These are phyloP conservation scores for Lepidotrigona ventralis DNA, from an alignment of 1,140 invertebrate genomes.

Conservation along the genomic window DNA sequence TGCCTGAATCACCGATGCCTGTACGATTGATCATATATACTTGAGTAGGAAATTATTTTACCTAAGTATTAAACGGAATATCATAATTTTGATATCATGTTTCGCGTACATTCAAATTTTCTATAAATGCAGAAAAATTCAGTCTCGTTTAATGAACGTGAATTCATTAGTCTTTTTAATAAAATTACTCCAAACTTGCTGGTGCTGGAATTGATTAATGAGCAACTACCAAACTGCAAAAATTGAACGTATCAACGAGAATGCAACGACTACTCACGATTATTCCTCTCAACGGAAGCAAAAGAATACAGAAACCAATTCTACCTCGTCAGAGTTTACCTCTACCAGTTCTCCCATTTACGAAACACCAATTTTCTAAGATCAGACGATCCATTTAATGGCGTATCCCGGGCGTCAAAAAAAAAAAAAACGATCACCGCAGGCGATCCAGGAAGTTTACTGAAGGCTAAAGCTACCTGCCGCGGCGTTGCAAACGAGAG, in stretches of 20 bases:
- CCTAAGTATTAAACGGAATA: too few relatives aligned
- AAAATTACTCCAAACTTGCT: too few relatives aligned
- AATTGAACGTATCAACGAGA: background rate
- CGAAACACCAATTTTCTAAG: background rate
- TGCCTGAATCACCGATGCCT: too few relatives aligned
- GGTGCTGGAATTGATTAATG: background rate
- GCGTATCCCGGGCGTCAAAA: background rate
- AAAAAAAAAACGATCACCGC: background rate
- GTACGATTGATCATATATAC: too few relatives aligned
- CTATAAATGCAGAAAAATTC: too few relatives aligned
- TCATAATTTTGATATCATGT: too few relatives aligned
- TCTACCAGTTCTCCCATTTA: background rate
- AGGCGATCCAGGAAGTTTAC: background rate
- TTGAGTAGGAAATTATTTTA: too few relatives aligned
- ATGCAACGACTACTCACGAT: background rate
- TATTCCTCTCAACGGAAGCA: background rate
- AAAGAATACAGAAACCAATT: background rate
- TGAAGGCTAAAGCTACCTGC: background rate
- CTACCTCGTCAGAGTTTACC: background rate
- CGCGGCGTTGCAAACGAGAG: slow-evolving; percentile 6
- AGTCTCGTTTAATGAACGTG: too few relatives aligned
- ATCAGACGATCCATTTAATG: background rate
- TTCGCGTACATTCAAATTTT: too few relatives aligned
- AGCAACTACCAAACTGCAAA: background rate
- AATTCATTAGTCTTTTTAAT: too few relatives aligned